phyloP scores from a whole-genome alignment of 2,113 vertebrate genomes.

The Antechinus stuartii region DNA sequence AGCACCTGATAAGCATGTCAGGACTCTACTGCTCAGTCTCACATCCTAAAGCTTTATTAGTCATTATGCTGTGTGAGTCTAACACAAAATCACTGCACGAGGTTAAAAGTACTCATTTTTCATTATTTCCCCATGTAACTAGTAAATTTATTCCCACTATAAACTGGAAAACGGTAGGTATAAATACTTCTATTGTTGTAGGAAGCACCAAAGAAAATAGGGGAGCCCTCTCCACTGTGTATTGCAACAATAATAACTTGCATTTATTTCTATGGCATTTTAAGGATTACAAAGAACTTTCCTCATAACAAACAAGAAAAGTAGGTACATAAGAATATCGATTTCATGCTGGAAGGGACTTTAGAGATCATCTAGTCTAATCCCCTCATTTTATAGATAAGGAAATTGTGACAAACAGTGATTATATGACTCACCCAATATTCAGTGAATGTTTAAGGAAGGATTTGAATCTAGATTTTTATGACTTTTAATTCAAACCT shows the following conservation, averaged over 20 bases:
- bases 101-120: conserved; percentile 79
- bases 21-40: conserved; percentile 42
- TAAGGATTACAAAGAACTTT: not conserved
- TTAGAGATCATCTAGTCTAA: not conserved
- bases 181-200: conserved; percentile 44
- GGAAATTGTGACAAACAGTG: not conserved
- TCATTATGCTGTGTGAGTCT: conserved; percentile 73
- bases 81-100: conserved; percentile 66
- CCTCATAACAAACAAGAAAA: not conserved
- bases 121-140: conserved; percentile 74
- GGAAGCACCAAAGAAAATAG: not conserved
- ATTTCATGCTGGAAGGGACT: not conserved
- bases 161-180: conserved; percentile 70
- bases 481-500: too few relatives aligned
- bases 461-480: too few relatives aligned
- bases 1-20: conserved; percentile 49
- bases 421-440: not conserved
- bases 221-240: not conserved
- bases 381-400: not conserved
- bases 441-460: too few relatives aligned
- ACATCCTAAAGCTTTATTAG: conserved; percentile 75
- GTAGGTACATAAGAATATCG: not conserved
- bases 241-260: not conserved
- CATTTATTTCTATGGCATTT: not conserved
- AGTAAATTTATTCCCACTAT: conserved; percentile 80